These are phyloP conservation scores for Diacarnus erythraeanus DNA, from an alignment of 37 sponge, comb jelly and placozoan species.

Conservation along the genomic window DNA sequence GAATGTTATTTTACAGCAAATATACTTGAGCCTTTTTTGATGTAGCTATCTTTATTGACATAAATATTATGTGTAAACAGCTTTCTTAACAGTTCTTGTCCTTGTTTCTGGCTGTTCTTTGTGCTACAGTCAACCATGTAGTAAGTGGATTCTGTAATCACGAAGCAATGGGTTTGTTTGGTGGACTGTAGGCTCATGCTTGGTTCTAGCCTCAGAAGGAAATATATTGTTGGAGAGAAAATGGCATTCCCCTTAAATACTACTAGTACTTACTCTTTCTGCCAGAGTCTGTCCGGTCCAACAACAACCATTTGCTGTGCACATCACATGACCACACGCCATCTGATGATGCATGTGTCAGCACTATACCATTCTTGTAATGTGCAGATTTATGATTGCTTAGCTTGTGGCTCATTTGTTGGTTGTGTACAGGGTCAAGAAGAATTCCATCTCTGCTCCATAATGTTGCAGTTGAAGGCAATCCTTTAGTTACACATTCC, in stretches of 20 bases:
- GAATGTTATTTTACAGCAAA: no score
- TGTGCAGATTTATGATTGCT: neutral
- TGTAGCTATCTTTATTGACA: no score
- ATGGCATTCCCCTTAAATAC: no score
- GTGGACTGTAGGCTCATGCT: no score
- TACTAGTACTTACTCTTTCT: neutral
- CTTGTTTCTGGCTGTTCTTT: neutral
- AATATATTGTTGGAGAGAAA: no score
- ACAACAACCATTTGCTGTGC: neutral
- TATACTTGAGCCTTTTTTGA: no score
- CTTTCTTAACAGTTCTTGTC: no score
- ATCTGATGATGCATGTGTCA: neutral
- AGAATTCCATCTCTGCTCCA: conserved; percentile 16
- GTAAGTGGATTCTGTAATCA: no score
- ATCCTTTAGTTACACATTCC: neutral
- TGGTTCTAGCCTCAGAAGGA: no score
- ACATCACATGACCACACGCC: conserved; percentile 15
- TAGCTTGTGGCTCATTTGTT: neutral
- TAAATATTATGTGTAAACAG: no score
- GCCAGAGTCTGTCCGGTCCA: neutral
- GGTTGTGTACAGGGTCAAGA: neutral
- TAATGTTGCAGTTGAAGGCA: neutral
- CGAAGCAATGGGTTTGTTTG: no score
- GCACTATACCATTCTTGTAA: neutral
- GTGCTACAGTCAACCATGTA: neutral